Percentiles rank a stretch among this genome's conserved stretches.
Evolutionary conservation across 2,888 invertebrate genomes (phyloP).

Genomic region (Petrophora chlorosata): DNA sequence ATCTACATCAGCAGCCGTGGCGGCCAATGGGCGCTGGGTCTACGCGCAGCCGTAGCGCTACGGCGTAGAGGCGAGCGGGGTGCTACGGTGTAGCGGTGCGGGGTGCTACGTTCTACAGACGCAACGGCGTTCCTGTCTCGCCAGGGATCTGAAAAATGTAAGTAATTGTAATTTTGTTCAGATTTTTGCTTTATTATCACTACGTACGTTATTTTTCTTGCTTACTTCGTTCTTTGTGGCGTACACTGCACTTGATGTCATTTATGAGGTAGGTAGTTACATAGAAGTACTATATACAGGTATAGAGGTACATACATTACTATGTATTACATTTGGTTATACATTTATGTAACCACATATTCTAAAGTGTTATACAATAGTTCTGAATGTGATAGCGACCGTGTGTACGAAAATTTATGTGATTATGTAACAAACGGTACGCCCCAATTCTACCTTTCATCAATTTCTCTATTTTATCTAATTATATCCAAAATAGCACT

Average conservation of each 20-base stretch:
- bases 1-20: slow-evolving; percentile 62
- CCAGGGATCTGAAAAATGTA: slow-evolving; percentile 71
- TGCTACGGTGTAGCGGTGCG: slow-evolving; percentile 61
- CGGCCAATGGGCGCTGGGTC: slow-evolving; percentile 68
- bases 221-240: slow-evolving; percentile 4
- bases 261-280: too few relatives aligned
- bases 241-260: too few relatives aligned
- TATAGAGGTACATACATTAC: too few relatives aligned
- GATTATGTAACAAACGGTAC: too few relatives aligned
- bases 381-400: too few relatives aligned
- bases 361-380: too few relatives aligned
- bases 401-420: too few relatives aligned
- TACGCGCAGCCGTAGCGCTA: slow-evolving; percentile 77
- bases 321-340: not conserved
- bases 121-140: slow-evolving; percentile 73
- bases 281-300: not conserved
- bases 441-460: too few relatives aligned
- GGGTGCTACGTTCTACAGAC: slow-evolving; percentile 67
- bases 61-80: slow-evolving; percentile 68
- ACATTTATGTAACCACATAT: too few relatives aligned
- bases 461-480: too few relatives aligned
- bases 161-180: slow-evolving; percentile 46
- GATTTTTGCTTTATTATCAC: slow-evolving; percentile 14
- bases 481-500: too few relatives aligned
- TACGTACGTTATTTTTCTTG: not conserved